Evolutionary conservation across 2,888 invertebrate species (phyloP), one percentile per base, ranked within the genome.

Genomic region (Athetis lepigone): DNA sequence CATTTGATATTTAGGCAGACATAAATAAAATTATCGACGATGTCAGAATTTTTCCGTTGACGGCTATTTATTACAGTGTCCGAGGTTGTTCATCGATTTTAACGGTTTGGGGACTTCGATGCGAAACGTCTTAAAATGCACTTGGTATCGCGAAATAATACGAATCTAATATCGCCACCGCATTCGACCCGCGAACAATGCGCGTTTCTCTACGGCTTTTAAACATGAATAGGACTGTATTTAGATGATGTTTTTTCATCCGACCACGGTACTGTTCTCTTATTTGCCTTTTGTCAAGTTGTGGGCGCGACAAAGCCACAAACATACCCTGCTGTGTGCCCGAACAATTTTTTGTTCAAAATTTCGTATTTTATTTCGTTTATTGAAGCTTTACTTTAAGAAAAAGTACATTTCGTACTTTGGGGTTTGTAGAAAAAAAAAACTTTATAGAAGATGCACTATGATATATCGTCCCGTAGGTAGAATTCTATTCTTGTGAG

Each of bases 291-390:
- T 95, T 95, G 94, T 94, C 84, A 85, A 85, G 87, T 90, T 89
- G 93, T 94, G 93, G 95, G 95, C 93, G 93, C 94, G 95, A 94
- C 94, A 93, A 92, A 89, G 91, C 94, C 94, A 88, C 94, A 94
- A 94, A 93, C 92, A 92, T 90, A 85, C 90, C 94, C 92, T 88
- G 94, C 94, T 91, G 94, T 80, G 94, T 85, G 87, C 85, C 91
- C 90, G 89, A 90, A 85, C 83, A 83, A 88, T 91, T 94, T 93
- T 85, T 94, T 93, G 90, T 84, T 71, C 67, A 54, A 85, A 88
- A 91, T 88, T 91, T 89, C 89, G 93, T 92, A 94, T 94, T 94
- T 94, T 92, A 93, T 93, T 93, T 90, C 93, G 82, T 89, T 91
- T 90, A 91, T 92, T 88, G 90, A 90, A 85, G 85, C 83, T 88